Base-by-base conservation (phyloP, 1,140 invertebrate species). In the Panagrolaimus sp. region DNA sequence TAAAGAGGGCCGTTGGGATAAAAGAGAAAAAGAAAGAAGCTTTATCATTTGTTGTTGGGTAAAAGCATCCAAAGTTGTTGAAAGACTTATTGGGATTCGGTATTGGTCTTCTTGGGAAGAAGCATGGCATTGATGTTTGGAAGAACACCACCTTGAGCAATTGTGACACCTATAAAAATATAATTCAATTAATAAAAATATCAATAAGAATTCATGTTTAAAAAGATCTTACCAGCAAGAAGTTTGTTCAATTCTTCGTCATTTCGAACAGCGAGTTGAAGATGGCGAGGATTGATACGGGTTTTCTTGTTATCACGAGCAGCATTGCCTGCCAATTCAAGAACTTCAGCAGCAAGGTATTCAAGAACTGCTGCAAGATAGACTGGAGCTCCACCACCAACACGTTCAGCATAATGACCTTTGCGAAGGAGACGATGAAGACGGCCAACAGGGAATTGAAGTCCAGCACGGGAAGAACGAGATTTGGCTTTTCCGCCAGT, bases 91-190 rank as follows among this genome's bases (percentile, higher is more conserved):
- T 65, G 65, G 15, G 52, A 26, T 67, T 69, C 44, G 63, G 67
- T 21, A n/a, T 26, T 15, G 4, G 86, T 87, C 78, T 90, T 90
- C 81, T 90, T 89, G 6, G 89, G 88, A 24, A 88, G 78, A 47
- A 91, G 84, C 24, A 89, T 88, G 1, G 89, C 87, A 72, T 91
- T 88, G 63, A 92, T 91, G 74, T 89, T 88, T 1, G 90, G 91
- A 46, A 92, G 76, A 1, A 92, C 91, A 73, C 91, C 91, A 71
- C 90, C 90, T 81, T 91, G 88, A 12, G 91, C 89, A 73, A 93
- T 91, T 3, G 90, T 91, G 0, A 91, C 90, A 63, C 90, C 32
- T 38, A 38, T 4, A 38, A 38, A 38, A 38, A 38, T 38, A 7
- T 38, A 38, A 38, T n/a, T n/a, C n/a, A n/a, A n/a, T n/a, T n/a